phyloP scores from a whole-genome alignment of 2,797 vertebrate genomes.

The Pseudocheirus occidentalis region DNA sequence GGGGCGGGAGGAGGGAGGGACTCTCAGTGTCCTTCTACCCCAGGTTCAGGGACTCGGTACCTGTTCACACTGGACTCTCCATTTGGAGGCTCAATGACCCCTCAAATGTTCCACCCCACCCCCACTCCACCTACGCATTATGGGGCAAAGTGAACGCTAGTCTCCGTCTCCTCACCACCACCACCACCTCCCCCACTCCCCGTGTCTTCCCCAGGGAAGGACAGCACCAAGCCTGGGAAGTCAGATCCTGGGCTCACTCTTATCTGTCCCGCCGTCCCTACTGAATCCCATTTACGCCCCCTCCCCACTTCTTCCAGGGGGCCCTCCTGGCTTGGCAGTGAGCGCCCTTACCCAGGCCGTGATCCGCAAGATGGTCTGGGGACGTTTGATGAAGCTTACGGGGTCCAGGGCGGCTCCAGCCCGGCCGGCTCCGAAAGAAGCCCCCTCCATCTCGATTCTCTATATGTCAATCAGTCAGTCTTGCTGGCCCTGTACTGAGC shows the following conservation, averaged over 20 bases:
- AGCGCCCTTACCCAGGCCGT: slow-evolving; percentile 91
- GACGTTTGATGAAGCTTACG: slow-evolving; percentile 91
- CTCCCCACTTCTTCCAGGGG: not conserved
- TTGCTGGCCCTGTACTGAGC: slow-evolving; percentile 54
- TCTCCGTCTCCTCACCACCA: too few species aligned
- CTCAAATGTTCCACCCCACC: not conserved
- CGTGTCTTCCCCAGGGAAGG: not conserved
- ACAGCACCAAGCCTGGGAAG: not conserved
- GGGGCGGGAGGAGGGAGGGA: not conserved
- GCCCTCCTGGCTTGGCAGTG: not conserved
- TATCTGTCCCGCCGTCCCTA: not conserved
- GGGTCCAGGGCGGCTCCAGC: slow-evolving; percentile 91
- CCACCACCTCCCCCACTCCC: too few species aligned
- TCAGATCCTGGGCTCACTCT: not conserved
- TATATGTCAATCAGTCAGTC: slow-evolving; percentile 48
- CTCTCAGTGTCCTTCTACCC: not conserved
- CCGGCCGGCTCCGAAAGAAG: slow-evolving; percentile 95
- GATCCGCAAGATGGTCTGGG: slow-evolving; percentile 93
- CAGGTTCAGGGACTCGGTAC: not conserved
- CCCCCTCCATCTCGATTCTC: slow-evolving; percentile 91
- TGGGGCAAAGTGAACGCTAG: too few species aligned
- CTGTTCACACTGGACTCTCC: not conserved
- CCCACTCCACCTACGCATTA: not conserved
- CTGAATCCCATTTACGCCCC: not conserved
- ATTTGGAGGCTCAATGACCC: not conserved